These are phyloP conservation scores for Tetrapedia diversipes DNA, from an alignment of 2,888 invertebrate species.

Conservation along the genomic window DNA sequence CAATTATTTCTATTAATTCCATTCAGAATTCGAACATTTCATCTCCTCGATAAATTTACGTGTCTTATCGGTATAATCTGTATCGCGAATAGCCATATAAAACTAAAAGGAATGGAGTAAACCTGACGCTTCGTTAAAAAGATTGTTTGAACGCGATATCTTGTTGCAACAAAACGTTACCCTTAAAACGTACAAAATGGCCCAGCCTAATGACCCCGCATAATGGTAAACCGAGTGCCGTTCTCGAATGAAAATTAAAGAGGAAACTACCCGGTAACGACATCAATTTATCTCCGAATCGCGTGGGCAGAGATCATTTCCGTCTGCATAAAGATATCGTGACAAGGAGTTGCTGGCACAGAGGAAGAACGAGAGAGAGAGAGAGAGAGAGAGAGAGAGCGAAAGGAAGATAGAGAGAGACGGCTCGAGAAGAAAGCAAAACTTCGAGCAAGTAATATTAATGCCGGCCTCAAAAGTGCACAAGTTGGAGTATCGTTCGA, in stretches of 20 bases:
- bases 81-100: too few relatives aligned
- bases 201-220: neutral
- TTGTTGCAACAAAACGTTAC: too few relatives aligned
- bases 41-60: too few relatives aligned
- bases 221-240: neutral
- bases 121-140: neutral
- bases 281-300: neutral
- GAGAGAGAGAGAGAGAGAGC: too few relatives aligned
- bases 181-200: neutral
- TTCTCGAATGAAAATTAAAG: neutral
- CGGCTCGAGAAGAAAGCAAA: neutral
- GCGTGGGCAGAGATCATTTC: neutral
- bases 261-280: neutral
- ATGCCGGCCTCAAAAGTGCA: neutral
- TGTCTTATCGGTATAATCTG: too few relatives aligned
- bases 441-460: neutral
- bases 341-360: neutral
- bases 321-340: neutral
- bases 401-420: too few relatives aligned
- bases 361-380: neutral
- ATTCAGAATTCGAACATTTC: too few relatives aligned
- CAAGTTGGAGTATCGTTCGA: slow-evolving; percentile 1
- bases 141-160: too few relatives aligned
- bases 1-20: too few relatives aligned
- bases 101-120: too few relatives aligned